phyloP scores from a whole-genome alignment of 2,888 invertebrate genomes.

The Hypomecis atomaria region DNA sequence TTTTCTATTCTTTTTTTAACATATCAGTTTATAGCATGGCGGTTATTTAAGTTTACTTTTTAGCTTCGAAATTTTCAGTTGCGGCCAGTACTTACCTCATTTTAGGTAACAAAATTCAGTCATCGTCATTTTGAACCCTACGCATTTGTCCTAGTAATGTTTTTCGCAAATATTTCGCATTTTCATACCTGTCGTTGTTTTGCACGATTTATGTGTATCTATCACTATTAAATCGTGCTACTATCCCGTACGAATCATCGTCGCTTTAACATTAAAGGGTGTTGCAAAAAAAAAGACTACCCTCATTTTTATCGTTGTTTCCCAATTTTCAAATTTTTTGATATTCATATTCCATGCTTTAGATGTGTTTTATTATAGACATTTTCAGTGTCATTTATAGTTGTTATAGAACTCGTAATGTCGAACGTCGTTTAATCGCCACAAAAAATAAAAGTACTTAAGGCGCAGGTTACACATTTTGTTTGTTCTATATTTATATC shows the following conservation, averaged over 20 bases:
- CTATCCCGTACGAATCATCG: background rate
- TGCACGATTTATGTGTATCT: conserved; percentile 11
- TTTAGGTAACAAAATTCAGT: conserved; percentile 14
- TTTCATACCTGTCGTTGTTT: conserved; percentile 2
- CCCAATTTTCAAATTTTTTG: background rate
- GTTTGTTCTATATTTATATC: too few species aligned
- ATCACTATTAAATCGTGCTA: background rate
- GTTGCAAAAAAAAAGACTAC: background rate
- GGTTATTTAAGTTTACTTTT: conserved; percentile 33
- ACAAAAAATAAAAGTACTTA: too few species aligned
- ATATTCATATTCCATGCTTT: conserved; percentile 12
- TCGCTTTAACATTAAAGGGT: conserved; percentile 2
- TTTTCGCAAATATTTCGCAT: background rate
- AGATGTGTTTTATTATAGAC: conserved; percentile 12
- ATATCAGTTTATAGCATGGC: conserved; percentile 41
- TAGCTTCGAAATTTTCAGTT: conserved; percentile 44
- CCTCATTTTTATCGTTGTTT: background rate
- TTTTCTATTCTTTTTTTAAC: conserved; percentile 30
- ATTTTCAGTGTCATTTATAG: background rate
- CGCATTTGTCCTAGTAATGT: background rate
- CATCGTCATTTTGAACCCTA: conserved; percentile 8
- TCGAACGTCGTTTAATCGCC: background rate
- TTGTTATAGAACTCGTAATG: background rate
- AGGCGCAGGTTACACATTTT: too few species aligned
- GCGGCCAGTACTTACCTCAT: conserved; percentile 24